phyloP scores from a whole-genome alignment of 1,140 invertebrate genomes.

The Bombus sibiricus region DNA sequence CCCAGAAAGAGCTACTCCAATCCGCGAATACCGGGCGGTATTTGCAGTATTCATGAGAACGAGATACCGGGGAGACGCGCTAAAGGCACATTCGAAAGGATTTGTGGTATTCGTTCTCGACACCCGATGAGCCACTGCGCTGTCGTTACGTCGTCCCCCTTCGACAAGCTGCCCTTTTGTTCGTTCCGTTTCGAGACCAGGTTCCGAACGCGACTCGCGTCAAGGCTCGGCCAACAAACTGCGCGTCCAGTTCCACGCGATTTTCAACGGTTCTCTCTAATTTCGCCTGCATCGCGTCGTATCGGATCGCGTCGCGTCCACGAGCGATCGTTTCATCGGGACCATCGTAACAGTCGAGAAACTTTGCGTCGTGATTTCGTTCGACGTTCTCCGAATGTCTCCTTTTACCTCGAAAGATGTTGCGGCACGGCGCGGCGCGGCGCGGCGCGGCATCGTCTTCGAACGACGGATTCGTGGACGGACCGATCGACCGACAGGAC shows the following conservation, averaged over 20 bases:
- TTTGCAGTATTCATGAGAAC: slow-evolving; percentile 76
- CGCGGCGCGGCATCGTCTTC: slow-evolving; percentile 17
- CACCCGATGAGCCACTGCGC: slow-evolving; percentile 54
- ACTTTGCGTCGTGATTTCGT: not conserved
- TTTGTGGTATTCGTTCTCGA: slow-evolving; percentile 61
- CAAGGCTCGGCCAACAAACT: not conserved
- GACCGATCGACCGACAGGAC: slow-evolving; percentile 41
- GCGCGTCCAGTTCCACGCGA: not conserved
- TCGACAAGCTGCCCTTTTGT: slow-evolving; percentile 44
- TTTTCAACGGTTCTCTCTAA: slow-evolving; percentile 11
- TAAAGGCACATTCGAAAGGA: slow-evolving; percentile 68
- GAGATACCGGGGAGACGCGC: slow-evolving; percentile 64
- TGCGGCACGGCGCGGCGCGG: not conserved
- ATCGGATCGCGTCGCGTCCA: not conserved
- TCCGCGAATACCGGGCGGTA: slow-evolving; percentile 56
- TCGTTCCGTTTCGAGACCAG: slow-evolving; percentile 30
- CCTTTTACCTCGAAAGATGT: not conserved
- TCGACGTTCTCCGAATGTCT: slow-evolving; percentile 17
- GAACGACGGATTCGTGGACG: slow-evolving; percentile 12
- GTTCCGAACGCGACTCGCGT: slow-evolving; percentile 40
- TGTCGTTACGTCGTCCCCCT: slow-evolving; percentile 54
- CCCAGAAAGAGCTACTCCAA: slow-evolving; percentile 40
- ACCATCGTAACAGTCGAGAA: not conserved
- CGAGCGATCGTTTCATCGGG: not conserved
- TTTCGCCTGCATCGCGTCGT: slow-evolving; percentile 3